Conservation (phyloP, 2,113 vertebrate genomes). For the Lophotis ruficrista region DNA sequence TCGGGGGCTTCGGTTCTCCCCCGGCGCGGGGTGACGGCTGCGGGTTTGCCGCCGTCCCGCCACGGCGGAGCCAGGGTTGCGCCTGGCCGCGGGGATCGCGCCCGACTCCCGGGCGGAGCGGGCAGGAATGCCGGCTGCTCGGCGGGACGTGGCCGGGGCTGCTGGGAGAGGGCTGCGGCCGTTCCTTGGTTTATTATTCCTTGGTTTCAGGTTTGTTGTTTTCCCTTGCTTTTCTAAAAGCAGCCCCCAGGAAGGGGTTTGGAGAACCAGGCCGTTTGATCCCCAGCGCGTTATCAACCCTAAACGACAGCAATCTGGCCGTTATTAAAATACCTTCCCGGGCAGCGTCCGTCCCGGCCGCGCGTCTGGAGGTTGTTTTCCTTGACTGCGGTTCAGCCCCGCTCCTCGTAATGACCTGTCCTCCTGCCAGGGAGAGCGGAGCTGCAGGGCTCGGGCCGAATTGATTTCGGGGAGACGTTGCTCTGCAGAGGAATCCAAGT, state of each 20-base stretch:
- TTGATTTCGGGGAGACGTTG: constrained; percentile 13
- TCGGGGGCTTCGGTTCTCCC: background rate
- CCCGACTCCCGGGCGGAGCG: background rate
- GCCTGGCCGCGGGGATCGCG: background rate
- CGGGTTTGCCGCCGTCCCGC: accelerated
- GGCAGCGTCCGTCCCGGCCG: background rate
- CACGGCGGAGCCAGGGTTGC: accelerated
- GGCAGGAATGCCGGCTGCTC: background rate
- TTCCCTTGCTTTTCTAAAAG: background rate
- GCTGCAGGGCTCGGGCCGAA: constrained; percentile 23
- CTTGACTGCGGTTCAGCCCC: constrained; percentile 28
- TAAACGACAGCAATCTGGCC: background rate
- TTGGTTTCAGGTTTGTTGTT: background rate
- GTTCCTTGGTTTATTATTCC: constrained; percentile 20
- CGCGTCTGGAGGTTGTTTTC: constrained; percentile 21
- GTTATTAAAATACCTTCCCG: constrained; percentile 48
- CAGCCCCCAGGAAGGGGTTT: background rate
- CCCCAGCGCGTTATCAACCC: background rate
- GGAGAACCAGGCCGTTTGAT: constrained; percentile 22
- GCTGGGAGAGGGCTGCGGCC: background rate
- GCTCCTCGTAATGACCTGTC: background rate
- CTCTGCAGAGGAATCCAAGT: constrained; percentile 40
- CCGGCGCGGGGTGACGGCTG: accelerated
- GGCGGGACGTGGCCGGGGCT: background rate
- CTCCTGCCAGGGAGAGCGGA: constrained; percentile 31